Percentiles rank a stretch among this genome's conserved stretches.
Evolutionary conservation across 2,113 vertebrate species (phyloP).

Genomic region (Cyanoderma ruficeps): DNA sequence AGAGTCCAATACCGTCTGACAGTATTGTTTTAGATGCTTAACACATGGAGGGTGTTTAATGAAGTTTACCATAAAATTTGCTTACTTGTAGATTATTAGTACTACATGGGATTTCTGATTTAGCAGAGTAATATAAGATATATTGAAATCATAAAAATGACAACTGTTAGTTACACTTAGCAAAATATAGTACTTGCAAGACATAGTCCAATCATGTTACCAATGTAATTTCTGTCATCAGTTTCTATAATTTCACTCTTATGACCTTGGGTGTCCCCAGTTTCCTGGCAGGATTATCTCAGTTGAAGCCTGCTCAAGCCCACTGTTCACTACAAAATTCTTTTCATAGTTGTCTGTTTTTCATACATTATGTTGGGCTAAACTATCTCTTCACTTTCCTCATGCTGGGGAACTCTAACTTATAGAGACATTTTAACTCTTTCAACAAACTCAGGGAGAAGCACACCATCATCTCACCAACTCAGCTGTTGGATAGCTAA

Average conservation of each 20-base stretch:
- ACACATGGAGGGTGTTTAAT: background rate
- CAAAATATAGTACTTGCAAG: background rate
- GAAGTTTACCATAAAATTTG: background rate
- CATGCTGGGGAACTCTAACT: background rate
- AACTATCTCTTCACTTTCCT: background rate
- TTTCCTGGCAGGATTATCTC: background rate
- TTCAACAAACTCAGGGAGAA: background rate
- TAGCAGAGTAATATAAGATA: background rate
- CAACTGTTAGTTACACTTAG: background rate
- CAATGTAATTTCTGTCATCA: rapidly evolving
- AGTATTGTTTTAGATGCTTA: background rate
- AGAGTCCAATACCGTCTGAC: background rate
- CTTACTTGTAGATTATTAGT: background rate
- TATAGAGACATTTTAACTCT: background rate
- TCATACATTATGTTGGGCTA: background rate
- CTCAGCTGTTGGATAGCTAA: background rate
- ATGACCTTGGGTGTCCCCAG: background rate
- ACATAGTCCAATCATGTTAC: background rate
- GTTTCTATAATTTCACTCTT: background rate
- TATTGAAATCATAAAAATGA: background rate
- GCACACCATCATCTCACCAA: background rate
- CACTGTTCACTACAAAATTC: background rate
- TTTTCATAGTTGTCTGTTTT: background rate
- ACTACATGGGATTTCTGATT: background rate
- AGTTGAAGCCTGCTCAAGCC: background rate